Evolutionary conservation across 2,888 invertebrate species (phyloP), one percentile per base, ranked within the genome.

Genomic region (Nipponacmea schrenckii): DNA sequence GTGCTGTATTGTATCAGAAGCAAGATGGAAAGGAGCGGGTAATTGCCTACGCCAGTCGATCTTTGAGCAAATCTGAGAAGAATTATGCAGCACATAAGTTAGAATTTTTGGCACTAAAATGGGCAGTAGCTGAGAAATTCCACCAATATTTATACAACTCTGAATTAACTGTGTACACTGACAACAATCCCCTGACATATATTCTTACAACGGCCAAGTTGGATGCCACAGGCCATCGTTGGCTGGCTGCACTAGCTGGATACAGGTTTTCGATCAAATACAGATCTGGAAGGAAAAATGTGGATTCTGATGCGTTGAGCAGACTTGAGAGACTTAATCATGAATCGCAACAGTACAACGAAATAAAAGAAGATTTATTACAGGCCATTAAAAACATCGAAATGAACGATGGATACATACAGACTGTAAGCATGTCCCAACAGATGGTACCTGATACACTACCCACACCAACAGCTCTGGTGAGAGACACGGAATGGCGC

Each of bases 291-390:
- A 62, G 62, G 20, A 50, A 46, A 0, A 78, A 79, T 50, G 45
- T 65, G 7, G 78, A 79, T 74, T 74, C 79, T 10, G 79, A 79
- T 68, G 68, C 39, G 14, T 66, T 74, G 17, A 75, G 87, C 50
- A 26, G 77, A 31, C 50, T 74, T n/a, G n/a, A n/a, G n/a, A n/a
- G n/a, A n/a, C n/a, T n/a, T n/a, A n/a, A n/a, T 26, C 75, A 69
- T 24, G 12, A 71, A 14, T 48, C 46, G 20, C 15, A 26, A 31
- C 50, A 64, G 0, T 27, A 66, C 2, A 62, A 4, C 0, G 24
- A 67, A 3, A 67, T 70, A n/a, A 14, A 24, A 8, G 24, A 63
- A 24, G 68, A 74, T 12, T 62, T 69, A 20, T 68, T 76, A 15
- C 39, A 67, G 50, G 69, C 65, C 7, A 65, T 72, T 10, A 68